Evolutionary conservation across 2,113 vertebrate genomes (phyloP), one percentile per base, ranked within the genome.

Genomic region (cat (Felis catus)): DNA sequence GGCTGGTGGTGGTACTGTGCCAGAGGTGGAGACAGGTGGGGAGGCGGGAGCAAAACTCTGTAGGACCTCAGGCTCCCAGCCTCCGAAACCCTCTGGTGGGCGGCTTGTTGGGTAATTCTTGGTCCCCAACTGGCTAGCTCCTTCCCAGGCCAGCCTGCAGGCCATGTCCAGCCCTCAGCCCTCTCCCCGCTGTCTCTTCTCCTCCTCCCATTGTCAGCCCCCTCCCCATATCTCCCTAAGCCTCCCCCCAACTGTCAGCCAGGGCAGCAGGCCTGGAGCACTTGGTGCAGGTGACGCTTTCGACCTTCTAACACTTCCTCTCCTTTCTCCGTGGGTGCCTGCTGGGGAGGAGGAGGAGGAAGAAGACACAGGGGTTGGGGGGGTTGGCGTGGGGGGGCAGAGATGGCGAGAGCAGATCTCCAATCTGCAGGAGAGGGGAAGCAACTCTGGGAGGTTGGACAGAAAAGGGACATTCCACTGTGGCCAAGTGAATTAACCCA

Each of bases 1-100:
- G 58, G 58, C 9, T 0, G 1, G 2, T 0, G 5, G 21, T 1
- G 25, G 4, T 0, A 13, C 13, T 0, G 23, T 16, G 10, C 27
- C n/a, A 4, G 51, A 55, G 29, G 21, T 41, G 3, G 1, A 3
- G 45, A 1, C 10, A 11, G 45, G 48, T 2, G 6, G 27, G 55
- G 31, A 25, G 45, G 19, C 15, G 10, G 9, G 29, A 21, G n/a
- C 16, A 6, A 7, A 21, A 9, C 39, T 25, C 76, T 7, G 36
- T 1, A 19, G 21, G 78, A 25, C 66, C 39, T 1, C 6, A 1
- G 51, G 29, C 29, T 39, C 53, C 41, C 39, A 29, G 71, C 23
- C 71, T 48, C 41, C 12, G 65, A 29, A 36, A 27, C 14, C 4
- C 65, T 65, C 51, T 63, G 53, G 4, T 45, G 9, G 29, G 61